These are phyloP conservation scores for Lacerta agilis DNA, from an alignment of 2,797 vertebrate species.

Conservation along the genomic window DNA sequence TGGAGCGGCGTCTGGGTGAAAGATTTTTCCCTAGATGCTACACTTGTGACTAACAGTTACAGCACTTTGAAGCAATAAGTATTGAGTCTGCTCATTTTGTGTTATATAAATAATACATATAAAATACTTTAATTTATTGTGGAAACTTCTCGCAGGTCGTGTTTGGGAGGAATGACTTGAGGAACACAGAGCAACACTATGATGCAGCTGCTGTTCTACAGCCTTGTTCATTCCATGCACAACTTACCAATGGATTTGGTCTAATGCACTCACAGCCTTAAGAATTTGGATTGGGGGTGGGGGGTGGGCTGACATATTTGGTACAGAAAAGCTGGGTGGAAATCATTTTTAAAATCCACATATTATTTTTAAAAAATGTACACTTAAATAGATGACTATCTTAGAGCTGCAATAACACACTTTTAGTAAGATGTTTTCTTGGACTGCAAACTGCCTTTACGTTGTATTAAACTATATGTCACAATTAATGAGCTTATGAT, in stretches of 20 bases:
- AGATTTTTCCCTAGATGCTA: not conserved
- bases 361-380: constrained; percentile 58
- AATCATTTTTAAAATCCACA: constrained; percentile 62
- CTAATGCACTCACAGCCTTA: not conserved
- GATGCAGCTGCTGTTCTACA: not conserved
- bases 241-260: not conserved
- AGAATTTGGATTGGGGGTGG: constrained; percentile 64
- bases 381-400: constrained; percentile 41
- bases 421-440: constrained; percentile 66
- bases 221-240: not conserved
- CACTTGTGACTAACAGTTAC: not conserved
- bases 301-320: constrained; percentile 53
- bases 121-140: not conserved
- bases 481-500: constrained; percentile 54
- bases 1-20: not conserved
- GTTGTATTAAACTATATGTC: constrained; percentile 53
- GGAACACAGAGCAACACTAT: not conserved
- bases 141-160: too few relatives aligned
- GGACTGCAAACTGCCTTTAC: constrained; percentile 51
- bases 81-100: not conserved
- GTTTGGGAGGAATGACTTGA: not conserved
- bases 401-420: constrained; percentile 50
- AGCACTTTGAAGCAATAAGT: constrained; percentile 26
- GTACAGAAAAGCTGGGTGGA: constrained; percentile 58
- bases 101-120: not conserved